Evolutionary conservation across 2,888 invertebrate species (phyloP).

Genomic region (Acanthacorydalis orientalis): DNA sequence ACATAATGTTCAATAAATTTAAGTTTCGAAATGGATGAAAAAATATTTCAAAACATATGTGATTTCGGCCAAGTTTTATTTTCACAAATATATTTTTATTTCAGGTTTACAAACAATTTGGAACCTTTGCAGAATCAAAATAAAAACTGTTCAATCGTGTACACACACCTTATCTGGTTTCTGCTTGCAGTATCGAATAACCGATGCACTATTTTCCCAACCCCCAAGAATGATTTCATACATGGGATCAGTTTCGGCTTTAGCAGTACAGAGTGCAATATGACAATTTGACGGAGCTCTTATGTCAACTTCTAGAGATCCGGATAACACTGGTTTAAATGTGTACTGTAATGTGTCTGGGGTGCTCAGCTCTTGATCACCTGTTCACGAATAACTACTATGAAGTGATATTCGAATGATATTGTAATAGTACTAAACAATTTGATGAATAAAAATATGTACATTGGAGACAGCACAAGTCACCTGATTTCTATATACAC

Average conservation of each 20-base stretch:
- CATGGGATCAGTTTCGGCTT: conserved; percentile 40
- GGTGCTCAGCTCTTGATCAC: conserved; percentile 35
- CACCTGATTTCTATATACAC: no score
- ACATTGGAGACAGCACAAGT: no score
- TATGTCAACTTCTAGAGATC: conserved; percentile 36
- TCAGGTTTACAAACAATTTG: no score
- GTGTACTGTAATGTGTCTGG: conserved; percentile 39
- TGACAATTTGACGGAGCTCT: conserved; percentile 48
- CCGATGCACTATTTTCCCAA: conserved; percentile 48
- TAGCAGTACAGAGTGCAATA: conserved; percentile 36
- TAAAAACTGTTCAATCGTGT: neutral
- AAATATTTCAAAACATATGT: no score
- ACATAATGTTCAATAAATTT: no score
- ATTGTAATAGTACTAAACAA: neutral
- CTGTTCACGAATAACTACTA: conserved; percentile 20
- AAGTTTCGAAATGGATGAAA: no score
- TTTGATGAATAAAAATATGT: neutral
- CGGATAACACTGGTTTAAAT: conserved; percentile 36
- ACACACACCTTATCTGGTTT: conserved; percentile 41
- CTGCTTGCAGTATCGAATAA: conserved; percentile 42
- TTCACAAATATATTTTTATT: no score
- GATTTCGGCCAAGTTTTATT: no score
- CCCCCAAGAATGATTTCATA: conserved; percentile 52
- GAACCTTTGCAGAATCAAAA: no score
- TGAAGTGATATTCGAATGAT: neutral